Conservation (phyloP, 2,888 invertebrate species). For the Elegia similella region DNA sequence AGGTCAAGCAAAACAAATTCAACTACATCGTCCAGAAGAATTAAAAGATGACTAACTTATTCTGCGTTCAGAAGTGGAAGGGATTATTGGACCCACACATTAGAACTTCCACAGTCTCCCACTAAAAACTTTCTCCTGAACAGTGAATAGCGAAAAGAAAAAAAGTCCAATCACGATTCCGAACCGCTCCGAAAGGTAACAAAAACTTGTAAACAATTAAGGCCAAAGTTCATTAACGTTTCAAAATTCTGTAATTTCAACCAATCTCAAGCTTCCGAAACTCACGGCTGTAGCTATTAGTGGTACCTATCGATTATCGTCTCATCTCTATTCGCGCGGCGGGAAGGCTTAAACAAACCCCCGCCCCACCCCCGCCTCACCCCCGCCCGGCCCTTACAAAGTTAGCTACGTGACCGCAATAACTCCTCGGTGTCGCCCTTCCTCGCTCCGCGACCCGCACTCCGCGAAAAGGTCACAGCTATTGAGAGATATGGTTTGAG, state of each 20-base stretch:
- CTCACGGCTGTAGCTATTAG: constrained; percentile 21
- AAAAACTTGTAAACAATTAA: background rate
- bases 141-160: too few species aligned
- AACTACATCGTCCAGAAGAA: too few species aligned
- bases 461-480: background rate
- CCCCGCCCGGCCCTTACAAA: constrained; percentile 29
- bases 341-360: constrained; percentile 28
- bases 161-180: too few species aligned
- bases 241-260: background rate
- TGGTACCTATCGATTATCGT: constrained; percentile 31
- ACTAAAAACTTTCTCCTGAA: too few species aligned
- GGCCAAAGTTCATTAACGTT: background rate
- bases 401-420: constrained; percentile 47
- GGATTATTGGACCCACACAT: too few species aligned
- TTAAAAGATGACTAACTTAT: too few species aligned
- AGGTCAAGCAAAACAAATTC: too few species aligned
- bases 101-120: too few species aligned
- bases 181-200: background rate
- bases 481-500: background rate
- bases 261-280: background rate
- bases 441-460: constrained; percentile 22
- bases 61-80: too few species aligned
- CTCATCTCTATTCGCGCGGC: constrained; percentile 30
- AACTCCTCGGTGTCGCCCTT: constrained; percentile 29
- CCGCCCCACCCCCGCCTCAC: constrained; percentile 8